Evolutionary conservation across 2,113 vertebrate species (phyloP).

Genomic region (Aegotheles bennettii): DNA sequence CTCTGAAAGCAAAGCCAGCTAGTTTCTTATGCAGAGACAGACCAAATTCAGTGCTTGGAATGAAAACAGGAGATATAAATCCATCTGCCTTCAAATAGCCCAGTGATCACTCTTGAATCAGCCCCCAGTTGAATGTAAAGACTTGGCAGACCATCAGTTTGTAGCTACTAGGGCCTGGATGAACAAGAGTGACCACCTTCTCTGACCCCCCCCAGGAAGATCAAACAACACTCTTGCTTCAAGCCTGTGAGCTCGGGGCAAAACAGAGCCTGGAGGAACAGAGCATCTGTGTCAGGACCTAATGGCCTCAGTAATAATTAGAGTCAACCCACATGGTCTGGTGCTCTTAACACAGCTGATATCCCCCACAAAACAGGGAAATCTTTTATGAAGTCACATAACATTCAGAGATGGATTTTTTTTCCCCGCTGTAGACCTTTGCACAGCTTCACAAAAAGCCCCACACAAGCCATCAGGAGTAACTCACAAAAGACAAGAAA

Average conservation of each 20-base stretch:
- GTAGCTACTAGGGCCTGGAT: not conserved
- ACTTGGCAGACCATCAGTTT: not conserved
- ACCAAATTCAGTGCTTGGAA: not conserved
- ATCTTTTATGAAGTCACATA: not conserved
- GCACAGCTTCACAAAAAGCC: not conserved
- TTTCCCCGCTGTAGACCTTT: not conserved
- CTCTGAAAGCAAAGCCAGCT: not conserved
- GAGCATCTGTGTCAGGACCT: too few species aligned
- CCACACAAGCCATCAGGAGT: not conserved
- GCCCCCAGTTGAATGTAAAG: not conserved
- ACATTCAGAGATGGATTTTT: not conserved
- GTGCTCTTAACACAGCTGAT: not conserved
- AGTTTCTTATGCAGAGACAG: not conserved
- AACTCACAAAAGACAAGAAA: not conserved
- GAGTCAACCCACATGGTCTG: not conserved
- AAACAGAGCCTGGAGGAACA: not conserved
- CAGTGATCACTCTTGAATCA: not conserved
- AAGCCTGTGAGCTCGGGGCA: not conserved
- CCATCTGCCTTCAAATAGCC: not conserved
- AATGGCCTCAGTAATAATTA: too few species aligned
- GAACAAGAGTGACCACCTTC: not conserved
- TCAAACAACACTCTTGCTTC: not conserved
- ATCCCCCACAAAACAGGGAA: not conserved
- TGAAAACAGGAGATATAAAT: not conserved
- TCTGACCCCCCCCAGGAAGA: not conserved